Percentiles rank a stretch among this genome's conserved stretches.
Conservation (phyloP, 2,797 vertebrate species). For the Morus bassanus region DNA sequence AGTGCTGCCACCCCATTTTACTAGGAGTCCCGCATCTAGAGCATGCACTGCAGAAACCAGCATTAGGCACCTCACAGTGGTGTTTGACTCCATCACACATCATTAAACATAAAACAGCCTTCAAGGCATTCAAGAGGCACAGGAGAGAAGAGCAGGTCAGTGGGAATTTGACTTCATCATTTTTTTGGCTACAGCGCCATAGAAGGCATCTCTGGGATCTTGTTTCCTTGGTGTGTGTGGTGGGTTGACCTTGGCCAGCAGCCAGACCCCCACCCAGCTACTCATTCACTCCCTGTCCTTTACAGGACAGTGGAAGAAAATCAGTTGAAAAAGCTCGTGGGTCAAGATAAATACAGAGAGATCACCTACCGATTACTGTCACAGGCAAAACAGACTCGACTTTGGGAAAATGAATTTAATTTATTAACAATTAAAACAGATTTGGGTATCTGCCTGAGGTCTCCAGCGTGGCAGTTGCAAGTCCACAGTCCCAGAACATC, state of each 20-base stretch:
- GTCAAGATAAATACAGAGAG: not conserved
- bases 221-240: not conserved
- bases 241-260: not conserved
- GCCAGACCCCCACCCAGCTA: not conserved
- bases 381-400: not conserved
- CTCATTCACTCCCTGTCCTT: not conserved
- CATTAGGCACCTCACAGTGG: not conserved
- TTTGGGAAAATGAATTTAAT: not conserved
- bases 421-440: not conserved
- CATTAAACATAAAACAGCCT: not conserved
- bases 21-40: not conserved
- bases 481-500: not conserved
- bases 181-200: not conserved
- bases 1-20: not conserved
- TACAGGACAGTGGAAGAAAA: not conserved
- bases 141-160: not conserved
- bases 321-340: not conserved
- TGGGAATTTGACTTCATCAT: not conserved
- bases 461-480: not conserved
- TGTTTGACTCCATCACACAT: not conserved
- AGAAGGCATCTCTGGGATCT: not conserved
- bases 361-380: not conserved
- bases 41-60: not conserved
- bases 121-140: not conserved
- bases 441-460: not conserved